These are phyloP conservation scores for Peribatodes rhomboidaria DNA, from an alignment of 2,888 invertebrate genomes.

Conservation along the genomic window DNA sequence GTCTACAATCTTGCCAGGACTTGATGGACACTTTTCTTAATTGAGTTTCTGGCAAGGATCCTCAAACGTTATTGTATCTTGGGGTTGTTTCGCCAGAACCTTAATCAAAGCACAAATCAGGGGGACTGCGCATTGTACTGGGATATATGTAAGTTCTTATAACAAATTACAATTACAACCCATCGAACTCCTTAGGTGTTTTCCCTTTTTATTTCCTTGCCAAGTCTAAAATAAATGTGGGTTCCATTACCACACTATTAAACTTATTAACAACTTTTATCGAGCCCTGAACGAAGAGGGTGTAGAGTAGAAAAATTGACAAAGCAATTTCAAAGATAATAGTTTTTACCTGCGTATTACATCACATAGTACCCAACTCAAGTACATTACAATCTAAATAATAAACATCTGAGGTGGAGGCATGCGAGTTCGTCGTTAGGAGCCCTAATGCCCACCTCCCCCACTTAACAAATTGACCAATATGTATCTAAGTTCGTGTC, in stretches of 20 bases:
- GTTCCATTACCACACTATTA: background rate
- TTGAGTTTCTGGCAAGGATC: slow-evolving; percentile 32
- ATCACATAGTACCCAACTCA: slow-evolving; percentile 32
- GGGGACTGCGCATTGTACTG: slow-evolving; percentile 1
- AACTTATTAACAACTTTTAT: background rate
- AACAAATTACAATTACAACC: slow-evolving; percentile 3
- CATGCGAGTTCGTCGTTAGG: slow-evolving; percentile 79
- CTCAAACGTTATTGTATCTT: slow-evolving; percentile 20
- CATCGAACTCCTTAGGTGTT: background rate
- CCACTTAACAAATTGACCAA: slow-evolving; percentile 79
- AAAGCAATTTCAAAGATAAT: slow-evolving; percentile 22
- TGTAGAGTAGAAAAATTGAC: background rate
- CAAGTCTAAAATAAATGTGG: background rate
- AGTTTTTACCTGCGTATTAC: slow-evolving; percentile 6
- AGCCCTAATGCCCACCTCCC: slow-evolving; percentile 68
- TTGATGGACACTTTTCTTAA: slow-evolving; percentile 31
- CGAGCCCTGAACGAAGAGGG: background rate
- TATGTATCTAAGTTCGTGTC: slow-evolving; percentile 52
- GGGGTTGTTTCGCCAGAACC: slow-evolving; percentile 21
- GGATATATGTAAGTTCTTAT: background rate
- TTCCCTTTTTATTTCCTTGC: background rate
- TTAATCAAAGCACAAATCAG: slow-evolving; percentile 31
- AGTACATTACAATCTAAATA: slow-evolving; percentile 57
- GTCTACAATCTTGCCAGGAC: slow-evolving; percentile 19
- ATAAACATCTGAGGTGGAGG: slow-evolving; percentile 62